phyloP scores from a whole-genome alignment of 2,797 vertebrate species.

The Borostomias antarcticus region DNA sequence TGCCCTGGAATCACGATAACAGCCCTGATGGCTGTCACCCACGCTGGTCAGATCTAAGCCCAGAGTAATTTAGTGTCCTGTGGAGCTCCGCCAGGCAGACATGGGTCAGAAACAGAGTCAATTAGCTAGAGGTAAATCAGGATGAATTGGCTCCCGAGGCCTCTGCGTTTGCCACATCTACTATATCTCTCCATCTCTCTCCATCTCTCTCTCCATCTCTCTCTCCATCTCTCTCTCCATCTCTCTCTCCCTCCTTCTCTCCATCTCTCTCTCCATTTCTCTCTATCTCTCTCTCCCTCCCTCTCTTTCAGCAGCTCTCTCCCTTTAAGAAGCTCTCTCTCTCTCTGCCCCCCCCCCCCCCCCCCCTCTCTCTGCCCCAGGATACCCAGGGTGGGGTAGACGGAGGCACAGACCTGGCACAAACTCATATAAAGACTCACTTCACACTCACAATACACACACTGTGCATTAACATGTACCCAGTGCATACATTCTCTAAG shows the following conservation, averaged over 20 bases:
- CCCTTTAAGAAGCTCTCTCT: too few relatives aligned
- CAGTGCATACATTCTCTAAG: background rate
- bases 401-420: constrained; percentile 16
- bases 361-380: constrained; percentile 15
- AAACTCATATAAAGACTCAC: background rate
- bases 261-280: too few relatives aligned
- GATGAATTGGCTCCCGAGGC: constrained; percentile 35
- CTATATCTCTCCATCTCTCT: too few relatives aligned
- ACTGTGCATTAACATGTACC: background rate
- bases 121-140: constrained; percentile 43
- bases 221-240: too few relatives aligned
- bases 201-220: too few relatives aligned
- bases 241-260: too few relatives aligned
- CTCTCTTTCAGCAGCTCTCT: too few relatives aligned
- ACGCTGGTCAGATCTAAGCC: constrained; percentile 33
- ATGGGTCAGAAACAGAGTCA: constrained; percentile 49
- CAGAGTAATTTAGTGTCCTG: constrained; percentile 36
- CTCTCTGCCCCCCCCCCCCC: too few relatives aligned
- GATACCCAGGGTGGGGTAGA: background rate
- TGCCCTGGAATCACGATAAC: constrained; percentile 38
- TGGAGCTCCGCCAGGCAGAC: constrained; percentile 59
- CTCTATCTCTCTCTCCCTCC: too few relatives aligned
- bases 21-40: constrained; percentile 14
- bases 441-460: too few relatives aligned
- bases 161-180: constrained; percentile 32